A percentile compares a stretch with the other conserved stretches of the same genome.
phyloP scores from a whole-genome alignment of 2,113 vertebrate genomes.

The Albula glossodonta region DNA sequence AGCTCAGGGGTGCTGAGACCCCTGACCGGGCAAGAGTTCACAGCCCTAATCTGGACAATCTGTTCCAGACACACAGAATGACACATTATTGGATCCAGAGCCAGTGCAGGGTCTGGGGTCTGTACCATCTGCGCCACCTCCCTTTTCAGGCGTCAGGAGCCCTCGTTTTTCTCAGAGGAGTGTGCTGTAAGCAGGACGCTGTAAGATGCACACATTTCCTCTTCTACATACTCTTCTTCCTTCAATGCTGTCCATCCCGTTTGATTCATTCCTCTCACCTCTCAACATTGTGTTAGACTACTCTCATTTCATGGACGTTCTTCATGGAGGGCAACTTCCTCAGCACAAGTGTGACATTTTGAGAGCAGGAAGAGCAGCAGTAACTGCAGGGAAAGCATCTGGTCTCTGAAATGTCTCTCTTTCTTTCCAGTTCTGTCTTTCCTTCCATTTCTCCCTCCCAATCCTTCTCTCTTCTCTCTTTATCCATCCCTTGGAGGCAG shows the following conservation, averaged over 20 bases:
- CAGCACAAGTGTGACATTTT: too few species aligned
- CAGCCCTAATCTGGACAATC: constrained; percentile 92
- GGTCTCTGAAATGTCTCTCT: background rate
- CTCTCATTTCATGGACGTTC: too few species aligned
- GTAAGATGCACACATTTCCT: constrained; percentile 31
- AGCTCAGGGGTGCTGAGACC: constrained; percentile 56
- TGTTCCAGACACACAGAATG: constrained; percentile 99
- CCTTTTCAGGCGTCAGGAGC: constrained; percentile 70
- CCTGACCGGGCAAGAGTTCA: constrained; percentile 98
- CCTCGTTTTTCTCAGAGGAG: constrained; percentile 28
- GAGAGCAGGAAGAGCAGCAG: too few species aligned
- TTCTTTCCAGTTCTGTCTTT: constrained; percentile 48
- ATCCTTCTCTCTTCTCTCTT: constrained; percentile 31
- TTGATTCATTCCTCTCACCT: too few species aligned
- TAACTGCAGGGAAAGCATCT: too few species aligned
- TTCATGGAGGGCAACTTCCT: too few species aligned
- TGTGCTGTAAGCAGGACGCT: constrained; percentile 68
- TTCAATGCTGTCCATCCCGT: too few species aligned
- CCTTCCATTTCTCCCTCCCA: constrained; percentile 69
- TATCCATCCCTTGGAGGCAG: too few species aligned
- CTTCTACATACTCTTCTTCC: background rate
- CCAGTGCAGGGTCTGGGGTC: constrained; percentile 81
- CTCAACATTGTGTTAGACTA: too few species aligned
- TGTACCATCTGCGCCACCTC: constrained; percentile 42
- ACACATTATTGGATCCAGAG: constrained; percentile 99